These are phyloP conservation scores for Epirrhoe tristata DNA, from an alignment of 2,888 invertebrate species.

Conservation along the genomic window DNA sequence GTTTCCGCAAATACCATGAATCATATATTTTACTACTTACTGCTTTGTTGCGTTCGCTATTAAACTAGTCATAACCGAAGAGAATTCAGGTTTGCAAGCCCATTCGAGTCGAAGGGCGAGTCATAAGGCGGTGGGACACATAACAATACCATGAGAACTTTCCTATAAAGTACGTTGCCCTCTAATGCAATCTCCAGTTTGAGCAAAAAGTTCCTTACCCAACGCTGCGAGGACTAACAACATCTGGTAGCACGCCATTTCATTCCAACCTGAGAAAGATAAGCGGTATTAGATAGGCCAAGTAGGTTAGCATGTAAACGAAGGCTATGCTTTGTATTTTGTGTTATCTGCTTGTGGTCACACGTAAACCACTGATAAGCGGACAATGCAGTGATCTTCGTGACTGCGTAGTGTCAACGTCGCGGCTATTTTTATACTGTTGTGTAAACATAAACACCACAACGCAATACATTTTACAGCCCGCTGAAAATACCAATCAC, in stretches of 20 bases:
- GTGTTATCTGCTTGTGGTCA: constrained; percentile 42
- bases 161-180: constrained; percentile 39
- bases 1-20: constrained; percentile 6
- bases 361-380: constrained; percentile 48
- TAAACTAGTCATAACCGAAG: neutral
- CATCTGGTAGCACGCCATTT: constrained; percentile 70
- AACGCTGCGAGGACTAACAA: constrained; percentile 63
- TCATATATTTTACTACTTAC: constrained; percentile 1
- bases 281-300: constrained; percentile 29
- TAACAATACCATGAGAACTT: constrained; percentile 37
- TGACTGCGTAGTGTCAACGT: constrained; percentile 11
- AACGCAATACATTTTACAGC: constrained; percentile 25
- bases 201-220: constrained; percentile 58
- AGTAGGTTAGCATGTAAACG: constrained; percentile 28
- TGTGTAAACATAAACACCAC: constrained; percentile 24
- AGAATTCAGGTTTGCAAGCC: constrained; percentile 16
- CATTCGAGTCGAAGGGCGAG: constrained; percentile 16
- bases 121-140: constrained; percentile 8
- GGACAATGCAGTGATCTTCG: constrained; percentile 39
- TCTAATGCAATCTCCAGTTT: constrained; percentile 21
- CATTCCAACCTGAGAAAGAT: constrained; percentile 61
- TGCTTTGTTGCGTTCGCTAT: neutral
- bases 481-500: neutral
- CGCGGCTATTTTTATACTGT: constrained; percentile 30
- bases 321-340: constrained; percentile 4